Evolutionary conservation across 2,113 vertebrate genomes (phyloP), one percentile per base, ranked within the genome.

Genomic region (Phalacrocorax pelagicus): DNA sequence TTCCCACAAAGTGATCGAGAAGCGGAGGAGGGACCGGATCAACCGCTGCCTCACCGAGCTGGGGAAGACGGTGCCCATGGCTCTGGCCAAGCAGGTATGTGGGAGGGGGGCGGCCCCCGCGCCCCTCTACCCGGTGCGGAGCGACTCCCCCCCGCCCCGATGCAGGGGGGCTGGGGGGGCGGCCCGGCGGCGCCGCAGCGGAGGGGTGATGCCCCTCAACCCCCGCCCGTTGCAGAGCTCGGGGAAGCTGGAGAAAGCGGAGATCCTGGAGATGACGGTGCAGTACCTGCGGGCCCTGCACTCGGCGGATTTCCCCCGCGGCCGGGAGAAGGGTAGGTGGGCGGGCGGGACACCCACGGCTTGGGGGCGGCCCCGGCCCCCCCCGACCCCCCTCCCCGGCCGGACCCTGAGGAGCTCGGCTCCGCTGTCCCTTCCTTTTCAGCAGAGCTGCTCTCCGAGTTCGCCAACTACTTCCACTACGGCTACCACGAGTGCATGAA

Each of bases 401-500:
- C 34, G 47, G 34, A 61, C 54, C 36, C 91, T 67, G 78, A 95
- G 75, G 63, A 67, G 42, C 74, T 38, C 19, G 36, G 66, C 77
- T 88, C 66, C n/a, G 14, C 69, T 62, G 62, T 38, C 51, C 34
- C 59, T 77, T 86, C 44, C 80, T 78, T 95, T 92, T 42, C 96
- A 98, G 98, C 98, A 96, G 99, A 99, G 88, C 98, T 99, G 61
- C 97, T 99, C 71, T 98, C 99, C n/a, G 99, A 99, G 95, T 99
- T 99, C 89, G 99, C 99, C n/a, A 99, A 99, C 97, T 99, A 99
- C 83, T 99, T 99, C 95, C 99, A 99, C 97, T 99, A 99, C 23
- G 99, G 99, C 89, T 99, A 99, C 96, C 99, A 99, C 87, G 99
- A 99, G 95, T 99, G 99, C 83, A 99, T 99, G 99, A 99, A 99